A percentile compares a stretch with the other conserved stretches of the same genome.
These are phyloP conservation scores for Melipona bicolor DNA, from an alignment of 2,888 invertebrate species.

Conservation along the genomic window DNA sequence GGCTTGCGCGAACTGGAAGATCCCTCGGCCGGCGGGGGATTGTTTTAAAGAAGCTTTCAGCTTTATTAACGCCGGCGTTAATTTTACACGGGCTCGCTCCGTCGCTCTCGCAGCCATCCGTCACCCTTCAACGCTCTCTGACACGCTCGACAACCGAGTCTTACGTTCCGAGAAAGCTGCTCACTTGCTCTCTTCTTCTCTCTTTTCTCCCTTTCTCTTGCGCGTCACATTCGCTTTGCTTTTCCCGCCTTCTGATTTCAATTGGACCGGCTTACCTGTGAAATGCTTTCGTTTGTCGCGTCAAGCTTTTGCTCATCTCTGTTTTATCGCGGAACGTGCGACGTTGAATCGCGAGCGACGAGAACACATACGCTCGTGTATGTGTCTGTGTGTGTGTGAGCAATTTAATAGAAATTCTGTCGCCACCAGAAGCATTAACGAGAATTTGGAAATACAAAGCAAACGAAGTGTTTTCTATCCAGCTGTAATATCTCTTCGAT, in stretches of 20 bases:
- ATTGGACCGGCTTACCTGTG: background rate
- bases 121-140: conserved; percentile 32
- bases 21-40: conserved; percentile 5
- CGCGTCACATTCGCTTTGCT: conserved; percentile 16
- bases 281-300: background rate
- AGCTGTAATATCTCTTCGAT: too few species aligned
- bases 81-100: conserved; percentile 29
- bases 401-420: background rate
- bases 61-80: conserved; percentile 62
- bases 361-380: too few species aligned
- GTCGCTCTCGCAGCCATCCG: too few species aligned
- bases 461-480: too few species aligned
- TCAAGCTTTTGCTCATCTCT: background rate
- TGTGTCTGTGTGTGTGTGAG: too few species aligned
- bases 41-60: conserved; percentile 56
- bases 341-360: background rate
- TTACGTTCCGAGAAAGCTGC: conserved; percentile 30
- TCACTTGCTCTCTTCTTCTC: background rate
- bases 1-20: conserved; percentile 16
- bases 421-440: too few species aligned
- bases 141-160: conserved; percentile 30
- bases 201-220: conserved; percentile 9
- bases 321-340: background rate
- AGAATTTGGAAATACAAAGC: too few species aligned
- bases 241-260: background rate